phyloP scores from a whole-genome alignment of 2,888 invertebrate species.

The Lasioglossum villosulum region DNA sequence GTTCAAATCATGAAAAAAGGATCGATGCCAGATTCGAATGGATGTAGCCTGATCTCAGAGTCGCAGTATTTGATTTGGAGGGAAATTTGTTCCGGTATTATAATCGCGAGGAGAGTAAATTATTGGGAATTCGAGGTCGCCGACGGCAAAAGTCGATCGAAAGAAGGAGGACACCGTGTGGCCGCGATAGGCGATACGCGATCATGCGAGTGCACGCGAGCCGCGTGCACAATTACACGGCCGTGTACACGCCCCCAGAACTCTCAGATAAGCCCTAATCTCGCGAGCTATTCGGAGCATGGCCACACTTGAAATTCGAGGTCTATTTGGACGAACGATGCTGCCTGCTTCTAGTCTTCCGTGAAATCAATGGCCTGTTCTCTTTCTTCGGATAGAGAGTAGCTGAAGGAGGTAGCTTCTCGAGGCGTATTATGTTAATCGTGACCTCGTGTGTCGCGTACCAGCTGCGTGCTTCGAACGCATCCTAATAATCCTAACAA shows the following conservation, averaged over 20 bases:
- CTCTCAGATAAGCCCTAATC: slow-evolving; percentile 56
- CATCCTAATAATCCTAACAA: slow-evolving; percentile 31
- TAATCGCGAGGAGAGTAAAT: not conserved
- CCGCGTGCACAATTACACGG: slow-evolving; percentile 43
- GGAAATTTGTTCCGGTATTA: not conserved
- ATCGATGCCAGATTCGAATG: too few relatives aligned
- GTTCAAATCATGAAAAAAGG: too few relatives aligned
- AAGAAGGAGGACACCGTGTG: slow-evolving; percentile 39
- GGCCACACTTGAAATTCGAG: slow-evolving; percentile 50
- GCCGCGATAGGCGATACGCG: slow-evolving; percentile 48
- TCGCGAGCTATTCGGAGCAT: slow-evolving; percentile 53
- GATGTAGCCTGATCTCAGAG: too few relatives aligned
- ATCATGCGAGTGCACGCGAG: slow-evolving; percentile 30
- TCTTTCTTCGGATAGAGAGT: not conserved
- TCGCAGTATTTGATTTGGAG: too few relatives aligned
- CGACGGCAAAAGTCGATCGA: slow-evolving; percentile 31
- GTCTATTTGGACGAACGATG: slow-evolving; percentile 8
- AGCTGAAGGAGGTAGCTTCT: not conserved
- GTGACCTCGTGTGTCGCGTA: slow-evolving; percentile 32
- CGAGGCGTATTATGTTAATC: slow-evolving; percentile 43
- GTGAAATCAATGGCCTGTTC: not conserved
- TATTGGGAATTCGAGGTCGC: not conserved
- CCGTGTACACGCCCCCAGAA: slow-evolving; percentile 53
- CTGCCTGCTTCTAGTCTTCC: slow-evolving; percentile 10
- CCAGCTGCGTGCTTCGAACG: slow-evolving; percentile 18